These are phyloP conservation scores for Pteronura brasiliensis DNA, from an alignment of 2,113 vertebrate genomes.

Conservation along the genomic window DNA sequence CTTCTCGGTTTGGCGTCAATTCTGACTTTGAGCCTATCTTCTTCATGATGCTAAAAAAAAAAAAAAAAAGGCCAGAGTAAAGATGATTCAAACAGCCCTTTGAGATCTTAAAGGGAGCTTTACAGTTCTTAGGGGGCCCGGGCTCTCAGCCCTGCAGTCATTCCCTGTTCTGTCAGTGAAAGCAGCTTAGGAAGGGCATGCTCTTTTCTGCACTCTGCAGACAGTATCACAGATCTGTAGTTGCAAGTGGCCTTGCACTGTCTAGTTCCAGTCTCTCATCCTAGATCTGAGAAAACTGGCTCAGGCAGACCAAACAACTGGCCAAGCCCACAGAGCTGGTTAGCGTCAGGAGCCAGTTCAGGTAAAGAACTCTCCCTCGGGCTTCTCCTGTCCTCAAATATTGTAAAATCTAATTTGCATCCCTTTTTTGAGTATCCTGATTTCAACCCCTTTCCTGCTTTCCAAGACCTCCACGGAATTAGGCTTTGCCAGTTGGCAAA, in stretches of 20 bases:
- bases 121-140: not conserved
- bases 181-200: not conserved
- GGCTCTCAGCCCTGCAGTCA: not conserved
- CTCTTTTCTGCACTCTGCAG: not conserved
- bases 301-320: not conserved
- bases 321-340: not conserved
- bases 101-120: not conserved
- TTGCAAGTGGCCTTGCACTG: not conserved
- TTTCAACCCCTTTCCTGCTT: not conserved
- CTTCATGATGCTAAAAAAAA: not conserved
- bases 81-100: not conserved
- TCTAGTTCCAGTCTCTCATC: not conserved
- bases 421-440: not conserved
- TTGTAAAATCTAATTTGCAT: not conserved
- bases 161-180: not conserved
- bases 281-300: not conserved
- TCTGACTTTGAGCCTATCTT: not conserved
- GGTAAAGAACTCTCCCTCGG: not conserved
- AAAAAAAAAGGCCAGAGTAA: not conserved
- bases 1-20: not conserved
- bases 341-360: not conserved
- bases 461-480: not conserved
- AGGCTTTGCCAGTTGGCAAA: conserved; percentile 7
- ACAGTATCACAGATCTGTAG: not conserved
- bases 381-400: not conserved